A percentile compares a stretch with the other conserved stretches of the same genome.
Evolutionary conservation across 2,797 vertebrate species (phyloP).

Genomic region (Peromyscus eremicus): DNA sequence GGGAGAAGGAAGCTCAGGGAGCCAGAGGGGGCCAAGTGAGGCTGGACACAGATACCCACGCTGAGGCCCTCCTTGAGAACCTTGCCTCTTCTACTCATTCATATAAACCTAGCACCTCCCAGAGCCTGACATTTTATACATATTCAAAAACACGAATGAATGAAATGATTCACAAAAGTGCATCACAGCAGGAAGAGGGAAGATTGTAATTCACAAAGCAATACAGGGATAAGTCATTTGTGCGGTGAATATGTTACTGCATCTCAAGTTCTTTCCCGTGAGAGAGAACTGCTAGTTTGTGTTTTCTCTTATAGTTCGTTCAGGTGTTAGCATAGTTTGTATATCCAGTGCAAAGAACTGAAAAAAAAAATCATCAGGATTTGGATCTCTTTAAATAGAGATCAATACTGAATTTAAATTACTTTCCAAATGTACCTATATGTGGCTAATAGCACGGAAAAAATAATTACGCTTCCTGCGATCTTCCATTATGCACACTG

Average conservation of each 20-base stretch:
- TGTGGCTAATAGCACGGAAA: background rate
- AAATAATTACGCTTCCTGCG: background rate
- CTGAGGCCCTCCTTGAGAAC: background rate
- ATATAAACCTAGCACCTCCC: background rate
- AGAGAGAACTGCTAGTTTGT: background rate
- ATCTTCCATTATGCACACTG: background rate
- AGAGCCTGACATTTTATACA: background rate
- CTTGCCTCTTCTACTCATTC: background rate
- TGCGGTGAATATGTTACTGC: background rate
- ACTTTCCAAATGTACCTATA: background rate
- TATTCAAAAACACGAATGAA: background rate
- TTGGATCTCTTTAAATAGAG: slow-evolving; percentile 40
- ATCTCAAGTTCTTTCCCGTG: background rate
- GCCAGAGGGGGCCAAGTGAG: background rate
- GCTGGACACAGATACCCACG: rapidly evolving
- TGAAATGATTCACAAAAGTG: background rate
- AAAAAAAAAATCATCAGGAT: slow-evolving; percentile 51
- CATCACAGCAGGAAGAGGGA: background rate
- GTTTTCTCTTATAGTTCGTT: background rate
- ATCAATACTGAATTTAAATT: slow-evolving; percentile 13
- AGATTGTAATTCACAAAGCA: slow-evolving; percentile 1
- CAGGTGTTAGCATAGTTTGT: slow-evolving; percentile 16
- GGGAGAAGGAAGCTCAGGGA: background rate
- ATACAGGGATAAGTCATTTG: background rate
- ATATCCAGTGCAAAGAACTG: slow-evolving; percentile 10